A percentile compares a stretch with the other conserved stretches of the same genome.
Conservation (phyloP, 1,140 invertebrate genomes). For the Tetranychus urticae region DNA sequence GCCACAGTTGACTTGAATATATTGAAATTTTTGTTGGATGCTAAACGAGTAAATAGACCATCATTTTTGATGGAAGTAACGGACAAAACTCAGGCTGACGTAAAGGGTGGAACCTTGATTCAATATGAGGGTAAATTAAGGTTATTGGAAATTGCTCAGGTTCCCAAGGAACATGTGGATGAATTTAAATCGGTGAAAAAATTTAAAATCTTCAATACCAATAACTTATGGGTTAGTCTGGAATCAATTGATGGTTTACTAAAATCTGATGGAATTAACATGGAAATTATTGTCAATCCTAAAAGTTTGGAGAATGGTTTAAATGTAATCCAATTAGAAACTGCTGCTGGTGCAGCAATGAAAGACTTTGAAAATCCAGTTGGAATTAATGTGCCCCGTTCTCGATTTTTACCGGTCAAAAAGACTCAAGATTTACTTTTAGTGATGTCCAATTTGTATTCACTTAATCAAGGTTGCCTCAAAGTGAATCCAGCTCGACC, state of each 20-base stretch:
- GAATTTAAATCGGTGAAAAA: conserved; percentile 14
- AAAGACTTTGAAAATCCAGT: conserved; percentile 77
- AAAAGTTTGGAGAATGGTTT: conserved; percentile 59
- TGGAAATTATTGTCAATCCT: conserved; percentile 95
- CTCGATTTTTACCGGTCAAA: conserved; percentile 92
- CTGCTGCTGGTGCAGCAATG: conserved; percentile 94
- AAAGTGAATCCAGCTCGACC: conserved; percentile 73
- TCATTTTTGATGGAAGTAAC: conserved; percentile 99
- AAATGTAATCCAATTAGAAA: conserved; percentile 91
- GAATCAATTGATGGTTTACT: conserved; percentile 61
- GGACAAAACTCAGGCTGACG: conserved; percentile 93
- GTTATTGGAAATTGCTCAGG: conserved; percentile 96
- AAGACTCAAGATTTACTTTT: conserved; percentile 91
- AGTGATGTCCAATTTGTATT: conserved; percentile 94
- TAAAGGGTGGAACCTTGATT: conserved; percentile 96
- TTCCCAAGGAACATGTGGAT: conserved; percentile 65
- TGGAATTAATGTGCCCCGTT: conserved; percentile 81
- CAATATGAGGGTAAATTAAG: conserved; percentile 84
- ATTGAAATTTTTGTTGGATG: conserved; percentile 47
- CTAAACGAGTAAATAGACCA: conserved; percentile 22
- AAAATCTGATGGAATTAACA: conserved; percentile 49
- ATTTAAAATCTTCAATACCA: conserved; percentile 84
- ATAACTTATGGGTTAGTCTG: conserved; percentile 91
- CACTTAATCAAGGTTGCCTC: conserved; percentile 61
- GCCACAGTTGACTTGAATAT: conserved; percentile 79